phyloP scores from a whole-genome alignment of 2,113 vertebrate species.

The Cranoglanis bouderius region DNA sequence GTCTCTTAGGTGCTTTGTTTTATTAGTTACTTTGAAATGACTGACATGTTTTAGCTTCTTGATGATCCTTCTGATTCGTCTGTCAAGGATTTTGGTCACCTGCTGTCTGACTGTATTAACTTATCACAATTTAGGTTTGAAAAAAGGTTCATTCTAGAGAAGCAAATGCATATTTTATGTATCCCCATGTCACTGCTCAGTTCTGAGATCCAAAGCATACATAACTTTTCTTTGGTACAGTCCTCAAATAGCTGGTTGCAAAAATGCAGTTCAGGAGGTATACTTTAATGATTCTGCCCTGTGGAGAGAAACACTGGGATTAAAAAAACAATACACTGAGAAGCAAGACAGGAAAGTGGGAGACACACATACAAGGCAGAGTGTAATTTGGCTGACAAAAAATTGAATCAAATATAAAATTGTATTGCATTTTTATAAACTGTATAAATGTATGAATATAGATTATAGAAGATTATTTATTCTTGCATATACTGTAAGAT shows the following conservation, averaged over 20 bases:
- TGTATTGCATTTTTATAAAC: background rate
- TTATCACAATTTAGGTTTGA: background rate
- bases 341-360: background rate
- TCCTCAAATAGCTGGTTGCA: background rate
- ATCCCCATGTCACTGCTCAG: background rate
- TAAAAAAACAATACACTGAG: background rate
- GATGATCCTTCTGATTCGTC: background rate
- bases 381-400: background rate
- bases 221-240: background rate
- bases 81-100: constrained; percentile 1
- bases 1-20: constrained; percentile 3
- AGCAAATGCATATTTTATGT: constrained; percentile 6
- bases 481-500: no score
- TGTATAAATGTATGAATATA: background rate
- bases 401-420: background rate
- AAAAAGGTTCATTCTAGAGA: background rate
- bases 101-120: background rate
- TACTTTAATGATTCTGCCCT: background rate
- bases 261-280: background rate
- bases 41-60: background rate
- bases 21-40: background rate
- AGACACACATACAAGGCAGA: background rate
- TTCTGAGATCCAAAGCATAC: background rate
- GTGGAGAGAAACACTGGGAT: background rate
- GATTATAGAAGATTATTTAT: background rate